Conservation (phyloP, 1,140 invertebrate genomes). For the Calliopsis andreniformis region DNA sequence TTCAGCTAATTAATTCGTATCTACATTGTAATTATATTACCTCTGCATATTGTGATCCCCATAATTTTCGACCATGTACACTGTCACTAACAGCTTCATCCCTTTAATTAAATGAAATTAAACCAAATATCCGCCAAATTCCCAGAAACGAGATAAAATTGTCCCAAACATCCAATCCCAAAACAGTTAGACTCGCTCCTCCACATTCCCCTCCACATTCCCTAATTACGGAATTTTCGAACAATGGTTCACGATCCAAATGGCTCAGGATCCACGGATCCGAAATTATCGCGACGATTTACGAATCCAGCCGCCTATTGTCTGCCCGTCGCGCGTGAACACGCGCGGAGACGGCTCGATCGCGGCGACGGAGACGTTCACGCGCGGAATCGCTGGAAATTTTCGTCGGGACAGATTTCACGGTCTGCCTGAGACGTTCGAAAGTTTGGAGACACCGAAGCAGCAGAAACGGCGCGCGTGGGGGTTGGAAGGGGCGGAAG, state of each 20-base stretch:
- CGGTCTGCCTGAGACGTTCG: slow-evolving; percentile 70
- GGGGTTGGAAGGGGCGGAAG: not conserved
- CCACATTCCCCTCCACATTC: no score
- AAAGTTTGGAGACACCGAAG: slow-evolving; percentile 68
- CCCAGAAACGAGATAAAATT: no score
- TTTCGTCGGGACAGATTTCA: slow-evolving; percentile 69
- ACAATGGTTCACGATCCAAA: not conserved
- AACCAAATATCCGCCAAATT: no score
- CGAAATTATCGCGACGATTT: slow-evolving; percentile 39
- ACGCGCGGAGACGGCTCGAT: not conserved
- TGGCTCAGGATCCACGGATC: not conserved
- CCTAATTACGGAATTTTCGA: not conserved
- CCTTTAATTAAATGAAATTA: no score
- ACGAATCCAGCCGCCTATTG: slow-evolving; percentile 43
- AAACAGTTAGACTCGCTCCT: no score
- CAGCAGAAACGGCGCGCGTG: slow-evolving; percentile 37
- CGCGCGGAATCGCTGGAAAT: slow-evolving; percentile 59
- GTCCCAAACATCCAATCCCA: no score
- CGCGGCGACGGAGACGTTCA: slow-evolving; percentile 49
- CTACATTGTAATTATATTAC: no score
- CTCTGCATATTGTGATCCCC: no score
- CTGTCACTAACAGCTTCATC: no score
- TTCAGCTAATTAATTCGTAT: no score
- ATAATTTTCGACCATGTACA: no score
- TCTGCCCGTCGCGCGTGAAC: slow-evolving; percentile 31